Conservation (phyloP, 1,140 invertebrate genomes). For the Drosophila gunungcola region DNA sequence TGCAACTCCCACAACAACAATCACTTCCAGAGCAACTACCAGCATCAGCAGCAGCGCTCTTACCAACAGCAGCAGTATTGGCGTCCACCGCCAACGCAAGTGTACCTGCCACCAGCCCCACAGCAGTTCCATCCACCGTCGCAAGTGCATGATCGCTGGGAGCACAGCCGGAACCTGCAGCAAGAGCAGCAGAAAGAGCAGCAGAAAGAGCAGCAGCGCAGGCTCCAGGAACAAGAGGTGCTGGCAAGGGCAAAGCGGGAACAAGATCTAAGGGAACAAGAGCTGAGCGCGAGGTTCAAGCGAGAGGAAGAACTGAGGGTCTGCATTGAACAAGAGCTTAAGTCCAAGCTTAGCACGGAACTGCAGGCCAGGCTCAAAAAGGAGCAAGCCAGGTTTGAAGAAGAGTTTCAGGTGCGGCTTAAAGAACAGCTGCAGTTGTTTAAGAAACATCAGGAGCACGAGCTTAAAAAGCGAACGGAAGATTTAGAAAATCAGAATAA, state of each 20-base stretch:
- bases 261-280: constrained; percentile 1
- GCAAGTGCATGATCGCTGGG: neutral
- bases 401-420: constrained; percentile 2
- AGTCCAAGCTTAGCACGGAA: neutral
- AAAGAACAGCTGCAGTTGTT: constrained; percentile 10
- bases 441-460: constrained; percentile 27
- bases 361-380: neutral
- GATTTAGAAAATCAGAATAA: constrained; percentile 11
- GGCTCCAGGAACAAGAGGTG: neutral
- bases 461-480: neutral
- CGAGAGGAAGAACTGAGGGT: neutral
- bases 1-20: neutral
- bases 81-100: neutral
- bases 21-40: neutral
- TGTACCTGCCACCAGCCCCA: neutral
- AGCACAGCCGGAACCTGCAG: constrained; percentile 3
- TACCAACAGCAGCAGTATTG: neutral
- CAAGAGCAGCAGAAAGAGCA: neutral
- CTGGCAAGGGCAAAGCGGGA: neutral
- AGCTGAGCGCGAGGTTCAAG: neutral
- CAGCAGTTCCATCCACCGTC: neutral
- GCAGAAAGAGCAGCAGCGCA: constrained; percentile 1
- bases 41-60: neutral
- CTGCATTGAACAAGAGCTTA: neutral
- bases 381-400: constrained; percentile 8